Conservation (phyloP, 2,888 invertebrate genomes). For the Cephalotes varians region DNA sequence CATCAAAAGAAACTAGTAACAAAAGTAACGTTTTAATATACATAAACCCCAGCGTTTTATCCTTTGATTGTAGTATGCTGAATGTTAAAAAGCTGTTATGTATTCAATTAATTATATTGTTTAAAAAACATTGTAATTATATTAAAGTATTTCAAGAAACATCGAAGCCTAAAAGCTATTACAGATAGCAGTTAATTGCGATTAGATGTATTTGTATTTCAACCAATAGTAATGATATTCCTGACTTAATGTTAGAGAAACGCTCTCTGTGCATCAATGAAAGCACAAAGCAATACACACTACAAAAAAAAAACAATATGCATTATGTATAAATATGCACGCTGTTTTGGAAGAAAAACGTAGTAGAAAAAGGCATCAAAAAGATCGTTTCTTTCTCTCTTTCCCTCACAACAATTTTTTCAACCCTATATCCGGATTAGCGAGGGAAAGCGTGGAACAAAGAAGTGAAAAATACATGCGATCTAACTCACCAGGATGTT, state of each 20-base stretch:
- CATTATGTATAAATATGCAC: neutral
- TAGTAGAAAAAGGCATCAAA: too few relatives aligned
- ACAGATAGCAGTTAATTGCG: neutral
- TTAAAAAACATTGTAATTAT: neutral
- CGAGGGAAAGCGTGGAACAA: too few relatives aligned
- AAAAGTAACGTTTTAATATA: neutral
- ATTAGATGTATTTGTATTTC: neutral
- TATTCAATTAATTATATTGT: neutral
- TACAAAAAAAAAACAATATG: neutral
- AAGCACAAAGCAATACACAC: neutral
- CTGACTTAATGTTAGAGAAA: neutral
- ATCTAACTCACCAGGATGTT: conserved; percentile 83
- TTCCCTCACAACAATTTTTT: neutral
- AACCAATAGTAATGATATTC: neutral
- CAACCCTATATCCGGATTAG: neutral
- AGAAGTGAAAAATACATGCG: neutral
- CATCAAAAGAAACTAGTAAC: neutral
- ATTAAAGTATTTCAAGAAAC: neutral
- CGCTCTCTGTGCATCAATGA: neutral
- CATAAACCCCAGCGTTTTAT: neutral
- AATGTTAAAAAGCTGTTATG: neutral
- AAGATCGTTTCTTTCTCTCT: neutral
- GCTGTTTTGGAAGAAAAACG: neutral
- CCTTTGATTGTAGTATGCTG: neutral
- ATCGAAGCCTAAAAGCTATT: neutral